These are phyloP conservation scores for Leptobrachium leishanense DNA, from an alignment of 2,113 vertebrate species.

Conservation along the genomic window DNA sequence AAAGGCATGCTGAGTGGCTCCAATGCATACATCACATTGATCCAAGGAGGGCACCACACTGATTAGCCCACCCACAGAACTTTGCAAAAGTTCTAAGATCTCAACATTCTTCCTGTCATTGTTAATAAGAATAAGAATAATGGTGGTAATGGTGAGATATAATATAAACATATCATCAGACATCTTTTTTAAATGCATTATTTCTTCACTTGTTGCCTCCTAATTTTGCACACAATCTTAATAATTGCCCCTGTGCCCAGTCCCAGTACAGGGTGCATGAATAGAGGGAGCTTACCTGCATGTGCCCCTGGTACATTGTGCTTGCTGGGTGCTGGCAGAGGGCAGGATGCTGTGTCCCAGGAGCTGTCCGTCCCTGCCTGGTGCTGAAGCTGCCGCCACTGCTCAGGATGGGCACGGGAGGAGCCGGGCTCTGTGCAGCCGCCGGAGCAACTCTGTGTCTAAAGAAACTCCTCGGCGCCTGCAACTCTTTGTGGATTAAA, in stretches of 20 bases:
- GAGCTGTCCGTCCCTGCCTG: constrained; percentile 58
- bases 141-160: constrained; percentile 4
- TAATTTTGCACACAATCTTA: no score
- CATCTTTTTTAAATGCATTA: constrained; percentile 31
- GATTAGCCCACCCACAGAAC: constrained; percentile 50
- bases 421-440: background rate
- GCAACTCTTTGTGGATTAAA: constrained; percentile 55
- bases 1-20: constrained; percentile 53
- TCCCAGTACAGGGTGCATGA: constrained; percentile 11
- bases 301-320: constrained; percentile 83
- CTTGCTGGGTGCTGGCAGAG: constrained; percentile 20
- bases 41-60: constrained; percentile 50
- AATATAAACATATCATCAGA: background rate
- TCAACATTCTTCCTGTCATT: no score
- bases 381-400: constrained; percentile 55
- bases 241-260: constrained; percentile 20
- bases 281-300: constrained; percentile 69
- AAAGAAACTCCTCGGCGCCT: constrained; percentile 53
- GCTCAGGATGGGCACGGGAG: constrained; percentile 19
- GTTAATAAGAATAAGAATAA: no score
- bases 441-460: constrained; percentile 45
- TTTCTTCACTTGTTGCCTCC: constrained; percentile 67
- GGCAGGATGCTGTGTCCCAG: constrained; percentile 10
- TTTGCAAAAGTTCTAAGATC: constrained; percentile 57
- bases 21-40: constrained; percentile 19